These are phyloP conservation scores for Amphibalanus amphitrite DNA, from an alignment of 1,140 invertebrate species.

Conservation along the genomic window DNA sequence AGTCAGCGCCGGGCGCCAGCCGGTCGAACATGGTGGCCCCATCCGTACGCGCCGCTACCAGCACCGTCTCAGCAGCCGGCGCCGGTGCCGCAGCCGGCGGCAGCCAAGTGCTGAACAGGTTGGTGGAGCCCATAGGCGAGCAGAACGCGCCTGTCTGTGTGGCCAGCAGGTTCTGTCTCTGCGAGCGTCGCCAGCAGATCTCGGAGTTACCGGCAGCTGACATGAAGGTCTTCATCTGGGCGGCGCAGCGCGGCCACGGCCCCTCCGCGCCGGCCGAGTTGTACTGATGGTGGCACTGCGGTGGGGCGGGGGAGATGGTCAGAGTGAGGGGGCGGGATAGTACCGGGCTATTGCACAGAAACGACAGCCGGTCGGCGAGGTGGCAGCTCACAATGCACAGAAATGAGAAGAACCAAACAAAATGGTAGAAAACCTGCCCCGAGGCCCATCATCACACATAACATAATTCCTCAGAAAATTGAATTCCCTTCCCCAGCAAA, in stretches of 20 bases:
- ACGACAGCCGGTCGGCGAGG: too few relatives aligned
- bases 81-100: not conserved
- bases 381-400: too few relatives aligned
- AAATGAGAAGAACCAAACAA: too few relatives aligned
- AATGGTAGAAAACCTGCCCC: too few relatives aligned
- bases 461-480: too few relatives aligned
- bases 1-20: slow-evolving; percentile 55
- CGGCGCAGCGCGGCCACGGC: not conserved
- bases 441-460: too few relatives aligned
- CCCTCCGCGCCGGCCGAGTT: not conserved
- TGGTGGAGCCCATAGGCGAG: not conserved
- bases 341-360: too few relatives aligned
- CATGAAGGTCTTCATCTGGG: not conserved
- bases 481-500: too few relatives aligned
- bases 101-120: not conserved
- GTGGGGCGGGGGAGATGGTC: too few relatives aligned
- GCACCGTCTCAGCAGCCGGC: slow-evolving; percentile 32
- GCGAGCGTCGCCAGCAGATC: not conserved
- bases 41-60: slow-evolving; percentile 63
- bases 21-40: slow-evolving; percentile 68
- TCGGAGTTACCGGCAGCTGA: not conserved
- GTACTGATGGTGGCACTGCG: not conserved
- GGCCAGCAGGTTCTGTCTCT: not conserved
- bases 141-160: not conserved
- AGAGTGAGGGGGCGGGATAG: too few relatives aligned